Base-by-base conservation (phyloP, 2,888 invertebrate genomes). In the Ennomos fuscantarius region DNA sequence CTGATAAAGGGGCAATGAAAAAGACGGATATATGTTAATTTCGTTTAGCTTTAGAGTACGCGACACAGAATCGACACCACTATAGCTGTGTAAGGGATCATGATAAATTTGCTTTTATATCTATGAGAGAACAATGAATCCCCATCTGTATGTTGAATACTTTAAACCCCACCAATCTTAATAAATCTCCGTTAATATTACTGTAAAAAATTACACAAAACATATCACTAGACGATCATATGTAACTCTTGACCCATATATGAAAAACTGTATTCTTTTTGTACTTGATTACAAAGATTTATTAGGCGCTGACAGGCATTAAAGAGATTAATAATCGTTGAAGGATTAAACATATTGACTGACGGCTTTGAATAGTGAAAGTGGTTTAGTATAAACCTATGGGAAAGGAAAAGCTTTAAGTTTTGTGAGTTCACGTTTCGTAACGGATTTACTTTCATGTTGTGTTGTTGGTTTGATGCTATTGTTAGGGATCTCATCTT, bases 201-300 rank as follows among this genome's bases (percentile, higher is more conserved):
- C 24, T 6, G 24, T 24, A 3, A 24, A 6, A 24, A 24, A 24
- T 6, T 3, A 24, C 6, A 24, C 24, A 24, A 24, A 24, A 43
- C 8, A 32, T 66, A 48, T 60, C 50, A 66, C 12, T 12, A 24
- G 13, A 9, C 46, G 39, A 46, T 39, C 42, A 60, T 52, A 51
- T 47, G 54, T 58, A 62, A 55, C 61, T 62, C 65, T 66, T 65
- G 66, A 66, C 68, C 65, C 49, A 64, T 60, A 62, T 56, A 63
- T 47, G 54, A 59, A 61, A 54, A 55, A 47, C 36, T 42, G 49
- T 37, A 46, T 24, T 1, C 32, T 1, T 40, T 10, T n/a, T 5
- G 5, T 31, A 54, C 37, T 37, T 48, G 37, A 48, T 37, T 55
- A 48, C 6, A 43, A 55, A 34, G 35, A 55, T 46, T 46, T 41